Evolutionary conservation across 2,797 vertebrate species (phyloP), one percentile per base, ranked within the genome.

Genomic region (Thalassophryne amazonica): DNA sequence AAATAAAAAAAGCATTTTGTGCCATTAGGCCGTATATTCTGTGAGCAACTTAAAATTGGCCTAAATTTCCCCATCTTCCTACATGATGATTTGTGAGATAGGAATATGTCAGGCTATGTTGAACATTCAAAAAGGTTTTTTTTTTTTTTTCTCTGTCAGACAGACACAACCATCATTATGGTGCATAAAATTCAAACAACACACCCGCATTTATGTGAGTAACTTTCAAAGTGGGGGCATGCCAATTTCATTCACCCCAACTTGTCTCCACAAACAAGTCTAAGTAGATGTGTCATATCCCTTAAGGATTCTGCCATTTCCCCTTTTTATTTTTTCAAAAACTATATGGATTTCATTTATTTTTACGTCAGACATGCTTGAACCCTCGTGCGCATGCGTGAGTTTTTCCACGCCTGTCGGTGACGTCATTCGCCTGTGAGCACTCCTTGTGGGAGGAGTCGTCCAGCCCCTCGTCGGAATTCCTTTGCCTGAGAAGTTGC

Each of bases 261-360:
- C 37, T 43, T 33, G 55, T 45, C 36, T 41, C 28, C 66, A 60
- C 23, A 22, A 28, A 47, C 60, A 54, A 42, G 62, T 69, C 53
- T 77, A 78, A 84, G 85, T 76, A 81, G 64, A 66, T 25, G 65
- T 33, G 62, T 49, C 17, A 31, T 55, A 63, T 76, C 64, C 76
- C 77, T 63, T 52, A 70, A 76, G 67, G 73, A 68, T 48, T 60
- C 39, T 16, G 12, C 66, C 52, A 66, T 78, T 81, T 81, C 79
- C 71, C 60, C 73, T 68, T n/a, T n/a, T n/a, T n/a, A n/a, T n/a
- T n/a, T n/a, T n/a, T n/a, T n/a, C n/a, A n/a, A n/a, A n/a, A n/a
- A n/a, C n/a, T n/a, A n/a, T n/a, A n/a, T n/a, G n/a, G n/a, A n/a
- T n/a, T n/a, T n/a, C n/a, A n/a, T n/a, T n/a, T n/a, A n/a, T n/a